Evolutionary conservation across 2,113 vertebrate genomes (phyloP).

Genomic region (Herpetotheres cachinnans): DNA sequence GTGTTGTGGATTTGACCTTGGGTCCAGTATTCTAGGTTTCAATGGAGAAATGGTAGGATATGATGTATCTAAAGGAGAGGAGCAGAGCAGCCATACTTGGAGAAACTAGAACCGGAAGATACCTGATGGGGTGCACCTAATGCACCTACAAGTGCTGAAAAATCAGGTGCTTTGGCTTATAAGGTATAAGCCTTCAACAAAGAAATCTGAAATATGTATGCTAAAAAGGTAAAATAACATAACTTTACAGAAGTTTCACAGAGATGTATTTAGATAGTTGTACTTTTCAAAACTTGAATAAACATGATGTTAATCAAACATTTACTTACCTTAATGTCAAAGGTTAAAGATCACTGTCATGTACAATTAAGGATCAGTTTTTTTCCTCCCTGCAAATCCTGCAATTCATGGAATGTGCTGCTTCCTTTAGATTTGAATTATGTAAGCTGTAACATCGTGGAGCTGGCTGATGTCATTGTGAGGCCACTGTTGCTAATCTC

Average conservation of each 20-base stretch:
- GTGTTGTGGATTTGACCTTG: background rate
- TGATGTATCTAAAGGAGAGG: background rate
- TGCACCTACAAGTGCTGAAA: background rate
- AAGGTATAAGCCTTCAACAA: background rate
- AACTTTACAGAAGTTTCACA: background rate
- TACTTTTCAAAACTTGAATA: background rate
- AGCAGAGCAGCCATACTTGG: background rate
- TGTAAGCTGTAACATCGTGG: background rate
- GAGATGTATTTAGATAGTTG: background rate
- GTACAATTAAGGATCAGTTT: background rate
- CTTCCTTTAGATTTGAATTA: background rate
- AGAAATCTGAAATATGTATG: background rate
- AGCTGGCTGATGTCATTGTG: background rate
- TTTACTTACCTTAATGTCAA: background rate
- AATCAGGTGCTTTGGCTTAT: background rate
- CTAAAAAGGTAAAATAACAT: background rate
- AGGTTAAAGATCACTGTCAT: background rate
- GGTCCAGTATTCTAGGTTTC: background rate
- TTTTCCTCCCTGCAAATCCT: background rate
- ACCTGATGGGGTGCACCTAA: background rate
- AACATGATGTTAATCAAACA: background rate
- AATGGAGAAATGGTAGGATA: background rate
- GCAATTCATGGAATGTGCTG: background rate
- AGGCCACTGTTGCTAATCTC: background rate
- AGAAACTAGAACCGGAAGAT: background rate